phyloP scores from a whole-genome alignment of 2,888 invertebrate genomes.

The Ectobius pallidus region DNA sequence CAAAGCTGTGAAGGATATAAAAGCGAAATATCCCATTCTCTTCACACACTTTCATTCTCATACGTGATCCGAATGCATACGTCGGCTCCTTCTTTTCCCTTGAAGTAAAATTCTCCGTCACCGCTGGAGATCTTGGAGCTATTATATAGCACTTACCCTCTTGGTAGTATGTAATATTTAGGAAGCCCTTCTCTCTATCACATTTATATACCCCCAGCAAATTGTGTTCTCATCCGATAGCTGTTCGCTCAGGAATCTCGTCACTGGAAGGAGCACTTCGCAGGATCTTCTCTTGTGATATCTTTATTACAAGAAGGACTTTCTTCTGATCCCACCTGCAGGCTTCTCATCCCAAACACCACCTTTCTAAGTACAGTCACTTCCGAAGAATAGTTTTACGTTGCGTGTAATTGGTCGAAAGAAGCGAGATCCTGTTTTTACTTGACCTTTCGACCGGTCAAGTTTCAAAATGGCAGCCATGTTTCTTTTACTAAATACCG shows the following conservation, averaged over 20 bases:
- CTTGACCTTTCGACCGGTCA: no score
- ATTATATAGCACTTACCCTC: constrained; percentile 18
- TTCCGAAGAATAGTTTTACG: no score
- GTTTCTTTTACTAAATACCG: no score
- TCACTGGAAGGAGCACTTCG: not conserved
- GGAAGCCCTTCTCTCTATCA: not conserved
- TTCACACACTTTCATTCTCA: not conserved
- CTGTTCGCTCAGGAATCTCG: not conserved
- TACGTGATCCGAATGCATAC: constrained; percentile 1
- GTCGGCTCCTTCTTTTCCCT: not conserved
- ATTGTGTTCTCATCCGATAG: constrained; percentile 15
- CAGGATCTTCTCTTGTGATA: not conserved
- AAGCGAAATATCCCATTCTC: constrained; percentile 12
- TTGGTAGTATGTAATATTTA: constrained; percentile 12
- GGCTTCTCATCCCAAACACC: not conserved
- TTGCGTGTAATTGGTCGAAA: no score
- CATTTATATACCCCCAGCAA: constrained; percentile 1
- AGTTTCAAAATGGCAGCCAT: no score
- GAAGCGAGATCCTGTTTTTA: no score
- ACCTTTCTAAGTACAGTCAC: not conserved
- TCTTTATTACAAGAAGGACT: constrained; percentile 1
- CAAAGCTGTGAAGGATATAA: not conserved
- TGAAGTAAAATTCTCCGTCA: constrained; percentile 2
- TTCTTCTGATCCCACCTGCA: not conserved
- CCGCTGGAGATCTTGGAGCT: not conserved